A percentile compares a stretch with the other conserved stretches of the same genome.
Conservation (phyloP, 2,797 vertebrate genomes). For the Onychomys leucogaster region DNA sequence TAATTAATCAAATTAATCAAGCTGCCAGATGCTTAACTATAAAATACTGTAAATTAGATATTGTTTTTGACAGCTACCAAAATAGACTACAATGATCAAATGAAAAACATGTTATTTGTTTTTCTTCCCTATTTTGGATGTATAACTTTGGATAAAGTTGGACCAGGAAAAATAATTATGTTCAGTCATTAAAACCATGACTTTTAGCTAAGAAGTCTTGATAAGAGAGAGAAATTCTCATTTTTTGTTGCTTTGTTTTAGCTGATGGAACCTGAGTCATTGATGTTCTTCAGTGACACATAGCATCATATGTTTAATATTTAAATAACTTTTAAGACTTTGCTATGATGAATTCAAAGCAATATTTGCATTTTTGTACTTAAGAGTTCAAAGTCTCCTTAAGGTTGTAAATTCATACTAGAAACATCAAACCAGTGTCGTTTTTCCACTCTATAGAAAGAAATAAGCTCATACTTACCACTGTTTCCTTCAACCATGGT, state of each 20-base stretch:
- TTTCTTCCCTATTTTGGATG: conserved; percentile 49
- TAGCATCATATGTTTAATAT: neutral
- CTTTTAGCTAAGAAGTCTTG: neutral
- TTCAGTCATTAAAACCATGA: conserved; percentile 26
- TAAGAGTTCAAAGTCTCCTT: neutral
- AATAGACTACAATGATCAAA: conserved; percentile 72
- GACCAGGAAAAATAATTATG: conserved; percentile 7
- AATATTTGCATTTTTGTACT: neutral
- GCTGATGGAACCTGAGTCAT: conserved; percentile 46
- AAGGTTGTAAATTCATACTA: neutral
- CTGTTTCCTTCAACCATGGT: neutral
- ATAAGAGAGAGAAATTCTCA: conserved; percentile 25
- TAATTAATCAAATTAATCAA: conserved; percentile 85
- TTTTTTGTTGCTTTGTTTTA: conserved; percentile 10
- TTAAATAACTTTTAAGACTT: conserved; percentile 47
- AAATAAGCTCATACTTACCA: neutral
- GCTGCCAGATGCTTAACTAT: conserved; percentile 81
- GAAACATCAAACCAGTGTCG: neutral
- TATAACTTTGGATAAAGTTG: neutral
- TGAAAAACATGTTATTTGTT: conserved; percentile 59
- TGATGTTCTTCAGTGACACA: conserved; percentile 18
- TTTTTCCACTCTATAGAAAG: neutral
- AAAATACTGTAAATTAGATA: conserved; percentile 77
- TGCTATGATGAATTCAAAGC: conserved; percentile 49
- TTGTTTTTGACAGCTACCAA: conserved; percentile 75